Base-by-base conservation (phyloP, 2,888 invertebrate genomes). In the Pseudanteris insignis region DNA sequence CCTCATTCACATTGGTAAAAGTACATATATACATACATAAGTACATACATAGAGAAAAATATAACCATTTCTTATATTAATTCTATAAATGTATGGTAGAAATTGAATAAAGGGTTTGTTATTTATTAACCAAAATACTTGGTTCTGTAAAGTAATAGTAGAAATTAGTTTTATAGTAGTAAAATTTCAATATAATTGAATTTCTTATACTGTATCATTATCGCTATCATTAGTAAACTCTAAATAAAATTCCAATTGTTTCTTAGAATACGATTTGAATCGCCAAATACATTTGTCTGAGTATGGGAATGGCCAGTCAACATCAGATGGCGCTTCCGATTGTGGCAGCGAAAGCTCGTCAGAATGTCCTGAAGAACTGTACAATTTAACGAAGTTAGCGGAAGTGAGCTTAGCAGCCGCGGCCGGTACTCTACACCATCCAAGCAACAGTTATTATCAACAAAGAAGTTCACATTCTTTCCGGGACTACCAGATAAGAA, bases 311-410 rank as follows among this genome's bases (percentile, higher is more conserved):
- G 73, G 71, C 30, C 79, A 78, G 53, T 73, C 77, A 51, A 78
- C 76, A 2, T 79, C 78, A 28, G 79, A 79, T 63, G 79, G 79
- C 4, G 79, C 76, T n/a, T 79, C 78, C 63, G 79, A 79, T 34
- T 79, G 79, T 62, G 79, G 77, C 9, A 79, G 78, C 65, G 79
- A 79, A 18, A 78, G 78, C 11, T 79, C 78, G 3, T 79, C 78
- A 15, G 79, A 79, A 51, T 79, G 79, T 48, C 84, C 84, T 1
- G 88, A 88, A 69, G 89, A 89, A 70, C 83, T 90, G 11, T 90
- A 88, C 81, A 90, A 90, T 75, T 81, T 90, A 44, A 89, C 88
- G 29, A 88, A 89, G 77, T 79, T 90, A 68, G 90, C 90, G 5
- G 89, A 90, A 79, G 89, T 89, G 26, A 86, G 86, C 62, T 75